Evolutionary conservation across 2,888 invertebrate species (phyloP).

Genomic region (Idaea dimidiata): DNA sequence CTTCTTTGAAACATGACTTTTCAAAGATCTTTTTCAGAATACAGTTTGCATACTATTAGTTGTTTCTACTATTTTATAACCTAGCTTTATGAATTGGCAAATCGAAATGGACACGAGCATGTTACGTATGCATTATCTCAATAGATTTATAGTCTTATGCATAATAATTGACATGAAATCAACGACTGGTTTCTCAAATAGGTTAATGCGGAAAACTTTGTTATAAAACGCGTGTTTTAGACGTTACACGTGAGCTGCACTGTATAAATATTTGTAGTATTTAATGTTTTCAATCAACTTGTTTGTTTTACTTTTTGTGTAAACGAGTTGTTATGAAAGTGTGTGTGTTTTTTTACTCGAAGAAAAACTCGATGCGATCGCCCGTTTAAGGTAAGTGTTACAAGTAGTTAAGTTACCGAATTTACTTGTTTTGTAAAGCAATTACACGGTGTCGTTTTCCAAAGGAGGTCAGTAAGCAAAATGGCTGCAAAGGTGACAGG

Average conservation of each 20-base stretch:
- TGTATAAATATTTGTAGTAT: conserved; percentile 22
- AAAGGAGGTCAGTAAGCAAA: too few relatives aligned
- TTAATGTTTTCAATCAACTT: conserved; percentile 10
- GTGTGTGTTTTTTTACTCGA: background rate
- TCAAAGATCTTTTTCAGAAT: too few relatives aligned
- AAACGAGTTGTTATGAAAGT: conserved; percentile 11
- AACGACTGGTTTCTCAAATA: conserved; percentile 6
- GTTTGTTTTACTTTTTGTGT: conserved; percentile 7
- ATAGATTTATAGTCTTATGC: background rate
- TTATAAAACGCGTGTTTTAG: conserved; percentile 21
- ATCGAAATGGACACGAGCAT: background rate
- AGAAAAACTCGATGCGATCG: background rate
- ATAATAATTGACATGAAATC: too few relatives aligned
- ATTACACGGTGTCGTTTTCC: too few relatives aligned
- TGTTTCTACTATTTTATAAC: too few relatives aligned
- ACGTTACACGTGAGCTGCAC: conserved; percentile 15
- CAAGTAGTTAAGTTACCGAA: background rate
- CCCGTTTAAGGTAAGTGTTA: background rate
- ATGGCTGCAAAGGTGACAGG: too few relatives aligned
- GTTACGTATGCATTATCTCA: background rate
- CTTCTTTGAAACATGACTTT: too few relatives aligned
- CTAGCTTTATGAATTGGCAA: background rate
- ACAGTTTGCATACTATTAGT: too few relatives aligned
- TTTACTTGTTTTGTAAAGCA: too few relatives aligned
- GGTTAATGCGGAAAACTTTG: conserved; percentile 24